These are phyloP conservation scores for Brachystomella parvula DNA, from an alignment of 1,140 invertebrate species.

Conservation along the genomic window DNA sequence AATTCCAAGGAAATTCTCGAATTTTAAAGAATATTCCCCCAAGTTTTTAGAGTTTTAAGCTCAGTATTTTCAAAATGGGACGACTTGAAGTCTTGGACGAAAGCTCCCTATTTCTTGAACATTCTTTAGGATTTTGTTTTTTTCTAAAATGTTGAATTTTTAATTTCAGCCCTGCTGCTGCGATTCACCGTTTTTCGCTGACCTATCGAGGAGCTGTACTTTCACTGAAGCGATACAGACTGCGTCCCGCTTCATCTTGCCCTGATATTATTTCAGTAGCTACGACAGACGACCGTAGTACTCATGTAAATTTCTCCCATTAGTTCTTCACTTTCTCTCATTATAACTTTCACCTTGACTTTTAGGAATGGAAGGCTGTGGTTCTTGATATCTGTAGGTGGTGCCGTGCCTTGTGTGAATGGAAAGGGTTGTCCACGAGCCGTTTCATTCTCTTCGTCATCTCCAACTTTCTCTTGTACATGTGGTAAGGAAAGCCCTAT, in stretches of 20 bases:
- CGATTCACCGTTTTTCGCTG: conserved; percentile 54
- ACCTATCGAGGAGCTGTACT: conserved; percentile 74
- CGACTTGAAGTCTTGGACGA: no score
- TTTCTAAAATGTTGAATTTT: neutral
- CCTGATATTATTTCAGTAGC: conserved; percentile 87
- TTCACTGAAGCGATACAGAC: conserved; percentile 66
- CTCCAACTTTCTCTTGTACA: conserved; percentile 76
- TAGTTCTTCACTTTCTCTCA: no score
- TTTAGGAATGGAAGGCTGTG: conserved; percentile 61
- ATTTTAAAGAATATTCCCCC: no score
- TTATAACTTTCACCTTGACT: conserved; percentile 21
- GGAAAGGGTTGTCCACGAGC: conserved; percentile 65
- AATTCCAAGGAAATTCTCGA: no score
- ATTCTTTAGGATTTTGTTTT: no score
- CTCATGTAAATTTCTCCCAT: conserved; percentile 25
- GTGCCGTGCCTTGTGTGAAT: conserved; percentile 65
- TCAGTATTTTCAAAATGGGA: neutral
- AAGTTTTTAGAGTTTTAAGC: neutral
- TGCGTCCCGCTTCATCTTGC: conserved; percentile 71
- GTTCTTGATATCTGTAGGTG: conserved; percentile 68
- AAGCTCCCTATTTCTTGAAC: no score
- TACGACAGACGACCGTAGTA: conserved; percentile 44
- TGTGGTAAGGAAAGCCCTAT: conserved; percentile 52
- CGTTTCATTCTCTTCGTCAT: conserved; percentile 70
- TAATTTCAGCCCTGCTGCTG: conserved; percentile 9